Base-by-base conservation (phyloP, 1,140 invertebrate genomes). In the Phocides pigmalion region DNA sequence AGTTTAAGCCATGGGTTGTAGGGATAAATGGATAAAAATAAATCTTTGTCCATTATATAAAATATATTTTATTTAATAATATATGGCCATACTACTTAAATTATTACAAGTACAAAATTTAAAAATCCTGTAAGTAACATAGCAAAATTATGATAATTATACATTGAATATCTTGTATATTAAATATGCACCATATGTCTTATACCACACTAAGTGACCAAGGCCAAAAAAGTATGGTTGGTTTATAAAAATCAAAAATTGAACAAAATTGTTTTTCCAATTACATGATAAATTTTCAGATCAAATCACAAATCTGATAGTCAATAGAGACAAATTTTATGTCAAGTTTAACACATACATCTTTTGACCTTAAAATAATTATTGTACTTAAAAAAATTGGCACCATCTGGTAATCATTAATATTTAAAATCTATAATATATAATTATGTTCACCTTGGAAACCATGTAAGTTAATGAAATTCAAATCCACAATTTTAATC, bases 341-440 rank as follows among this genome's bases (percentile, higher is more conserved):
- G 11, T n/a, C 8, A 25, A 8, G 6, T 14, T 47, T 25, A 25
- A 25, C 20, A 12, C 46, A 35, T 35, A 49, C 37, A 58, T 46
- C 39, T 16, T 14, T 16, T 65, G 39, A 25, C 62, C 63, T 53
- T 59, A 65, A 63, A 47, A 28, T 28, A 28, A n/a, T 67, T 72
- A 74, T 75, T 75, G 72, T 78, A 75, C 67, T 78, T 69, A 74
- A 69, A 56, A 41, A 41, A 56, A 82, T 87, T 87, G 84, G 84
- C 84, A 87, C 84, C 81, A 80, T 37, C 63, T 84, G 80, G 83
- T 84, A 74, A 82, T 80, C 68, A 76, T 65, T 62, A 39, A 54
- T n/a, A 47, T 56, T 49, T 28, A 28, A 28, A 28, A 28, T 28
- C 25, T 28, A 28, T 28, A 28, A 28, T 28, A 28, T 8, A 28